phyloP scores from a whole-genome alignment of 2,113 vertebrate genomes.

The Cyrtonyx montezumae region DNA sequence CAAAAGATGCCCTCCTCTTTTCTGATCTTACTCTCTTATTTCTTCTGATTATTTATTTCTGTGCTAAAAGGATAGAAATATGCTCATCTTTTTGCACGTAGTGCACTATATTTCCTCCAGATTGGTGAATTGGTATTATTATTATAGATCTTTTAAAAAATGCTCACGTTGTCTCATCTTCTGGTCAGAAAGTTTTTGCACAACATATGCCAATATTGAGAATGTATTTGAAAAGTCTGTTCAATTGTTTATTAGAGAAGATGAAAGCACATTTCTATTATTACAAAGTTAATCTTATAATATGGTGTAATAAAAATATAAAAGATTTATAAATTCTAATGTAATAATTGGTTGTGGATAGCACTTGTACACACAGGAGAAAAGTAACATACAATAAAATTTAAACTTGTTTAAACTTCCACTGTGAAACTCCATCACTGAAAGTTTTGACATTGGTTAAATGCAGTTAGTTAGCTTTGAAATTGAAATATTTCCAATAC shows the following conservation, averaged over 20 bases:
- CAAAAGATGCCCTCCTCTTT: neutral
- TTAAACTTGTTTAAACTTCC: neutral
- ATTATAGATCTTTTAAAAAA: neutral
- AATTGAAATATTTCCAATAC: neutral
- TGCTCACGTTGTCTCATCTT: rapidly evolving
- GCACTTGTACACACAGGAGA: neutral
- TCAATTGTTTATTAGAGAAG: neutral
- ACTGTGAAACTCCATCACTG: neutral
- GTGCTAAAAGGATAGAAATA: neutral
- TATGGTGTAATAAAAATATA: neutral
- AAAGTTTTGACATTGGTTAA: neutral
- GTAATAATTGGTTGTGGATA: neutral
- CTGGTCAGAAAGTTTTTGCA: neutral
- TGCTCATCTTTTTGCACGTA: neutral
- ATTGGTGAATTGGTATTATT: neutral
- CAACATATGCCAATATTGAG: neutral
- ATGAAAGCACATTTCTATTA: neutral
- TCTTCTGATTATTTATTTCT: neutral
- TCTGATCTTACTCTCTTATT: neutral
- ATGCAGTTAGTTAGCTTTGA: neutral
- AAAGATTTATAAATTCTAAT: neutral
- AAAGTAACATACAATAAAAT: neutral
- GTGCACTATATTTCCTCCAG: neutral
- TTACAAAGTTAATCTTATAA: neutral
- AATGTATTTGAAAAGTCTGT: neutral